Evolutionary conservation across 2,888 invertebrate genomes (phyloP).

Genomic region (Zelleria hepariella): DNA sequence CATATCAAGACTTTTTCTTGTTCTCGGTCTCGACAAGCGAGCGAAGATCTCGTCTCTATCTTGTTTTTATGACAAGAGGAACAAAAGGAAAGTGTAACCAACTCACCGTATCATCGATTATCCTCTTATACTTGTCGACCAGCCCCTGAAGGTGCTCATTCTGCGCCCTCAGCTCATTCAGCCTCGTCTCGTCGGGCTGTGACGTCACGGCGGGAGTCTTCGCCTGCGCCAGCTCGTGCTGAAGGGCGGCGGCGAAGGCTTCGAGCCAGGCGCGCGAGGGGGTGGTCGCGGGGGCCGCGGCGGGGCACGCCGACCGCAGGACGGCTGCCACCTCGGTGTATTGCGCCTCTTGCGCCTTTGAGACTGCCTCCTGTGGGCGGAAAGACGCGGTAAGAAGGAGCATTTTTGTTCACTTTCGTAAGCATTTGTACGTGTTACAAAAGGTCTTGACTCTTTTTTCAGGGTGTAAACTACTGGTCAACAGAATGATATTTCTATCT

Average conservation of each 20-base stretch:
- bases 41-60: too few species aligned
- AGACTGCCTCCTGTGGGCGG: conserved; percentile 39
- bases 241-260: conserved; percentile 44
- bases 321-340: conserved; percentile 70
- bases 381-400: too few species aligned
- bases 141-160: conserved; percentile 76
- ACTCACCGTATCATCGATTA: conserved; percentile 84
- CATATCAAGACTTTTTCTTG: too few species aligned
- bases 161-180: conserved; percentile 69
- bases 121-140: conserved; percentile 79
- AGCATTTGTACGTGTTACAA: too few species aligned
- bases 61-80: too few species aligned
- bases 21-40: too few species aligned
- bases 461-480: too few species aligned
- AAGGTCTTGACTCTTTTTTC: too few species aligned
- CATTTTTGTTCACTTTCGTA: too few species aligned
- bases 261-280: conserved; percentile 38
- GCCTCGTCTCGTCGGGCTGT: background rate
- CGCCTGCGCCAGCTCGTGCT: conserved; percentile 24
- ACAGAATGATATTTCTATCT: too few species aligned
- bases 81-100: too few species aligned
- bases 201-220: background rate
- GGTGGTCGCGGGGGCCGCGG: conserved; percentile 29
- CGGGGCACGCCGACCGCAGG: conserved; percentile 39
- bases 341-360: conserved; percentile 73